A percentile compares a stretch with the other conserved stretches of the same genome.
These are phyloP conservation scores for Lamprologus speciosus DNA, from an alignment of 2,113 vertebrate genomes.

Conservation along the genomic window DNA sequence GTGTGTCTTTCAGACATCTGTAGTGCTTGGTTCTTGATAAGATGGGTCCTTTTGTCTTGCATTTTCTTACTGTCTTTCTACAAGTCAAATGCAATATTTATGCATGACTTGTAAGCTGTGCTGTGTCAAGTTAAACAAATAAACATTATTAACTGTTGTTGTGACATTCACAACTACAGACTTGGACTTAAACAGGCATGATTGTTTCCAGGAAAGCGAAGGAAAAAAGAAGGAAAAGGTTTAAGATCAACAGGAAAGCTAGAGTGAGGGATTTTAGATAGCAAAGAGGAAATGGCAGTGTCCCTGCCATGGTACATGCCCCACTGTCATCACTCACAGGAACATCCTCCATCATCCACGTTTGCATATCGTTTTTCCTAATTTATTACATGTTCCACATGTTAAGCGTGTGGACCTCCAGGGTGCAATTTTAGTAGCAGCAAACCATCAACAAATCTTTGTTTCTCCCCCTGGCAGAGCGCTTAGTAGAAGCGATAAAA, in stretches of 20 bases:
- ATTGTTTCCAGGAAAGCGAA: background rate
- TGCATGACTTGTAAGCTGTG: background rate
- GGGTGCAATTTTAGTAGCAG: conserved; percentile 45
- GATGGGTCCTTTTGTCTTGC: background rate
- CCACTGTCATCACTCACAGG: conserved; percentile 45
- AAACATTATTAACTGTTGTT: background rate
- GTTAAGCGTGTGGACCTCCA: conserved; percentile 46
- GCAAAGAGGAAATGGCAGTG: conserved; percentile 27
- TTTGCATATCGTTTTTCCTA: conserved; percentile 44
- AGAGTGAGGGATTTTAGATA: conserved; percentile 21
- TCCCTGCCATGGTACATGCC: conserved; percentile 35
- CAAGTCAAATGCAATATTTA: background rate
- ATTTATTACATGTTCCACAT: conserved; percentile 60
- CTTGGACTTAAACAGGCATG: background rate
- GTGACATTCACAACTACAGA: background rate
- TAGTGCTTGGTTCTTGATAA: background rate
- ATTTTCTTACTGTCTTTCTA: background rate
- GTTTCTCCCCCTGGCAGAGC: conserved; percentile 41
- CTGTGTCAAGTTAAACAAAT: background rate
- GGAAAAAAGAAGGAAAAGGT: background rate
- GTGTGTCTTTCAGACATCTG: background rate
- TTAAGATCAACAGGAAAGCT: conserved; percentile 42
- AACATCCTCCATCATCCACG: conserved; percentile 33
- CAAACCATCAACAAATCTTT: conserved; percentile 60
- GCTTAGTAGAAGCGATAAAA: conserved; percentile 55